Conservation (phyloP, 2,888 invertebrate species). For the Clanis bilineata region DNA sequence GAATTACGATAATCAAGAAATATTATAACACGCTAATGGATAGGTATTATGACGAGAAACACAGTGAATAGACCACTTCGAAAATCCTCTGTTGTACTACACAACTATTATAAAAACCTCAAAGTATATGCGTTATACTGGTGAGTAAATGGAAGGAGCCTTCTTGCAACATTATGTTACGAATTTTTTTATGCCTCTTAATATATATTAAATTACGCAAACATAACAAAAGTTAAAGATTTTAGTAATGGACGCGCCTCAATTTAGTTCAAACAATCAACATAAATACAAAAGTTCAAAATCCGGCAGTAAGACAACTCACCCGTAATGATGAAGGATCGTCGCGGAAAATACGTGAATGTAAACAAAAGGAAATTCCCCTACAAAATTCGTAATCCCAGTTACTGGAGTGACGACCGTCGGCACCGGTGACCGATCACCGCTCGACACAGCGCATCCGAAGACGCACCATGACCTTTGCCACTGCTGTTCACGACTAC, state of each 20-base stretch:
- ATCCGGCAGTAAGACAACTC: neutral
- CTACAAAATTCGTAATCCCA: neutral
- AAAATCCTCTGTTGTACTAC: too few relatives aligned
- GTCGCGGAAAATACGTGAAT: neutral
- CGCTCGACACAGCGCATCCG: neutral
- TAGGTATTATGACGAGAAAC: neutral
- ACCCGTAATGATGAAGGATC: neutral
- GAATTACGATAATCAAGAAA: neutral
- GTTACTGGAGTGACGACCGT: neutral
- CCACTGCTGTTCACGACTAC: constrained; percentile 51
- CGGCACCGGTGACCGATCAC: neutral
- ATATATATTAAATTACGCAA: too few relatives aligned
- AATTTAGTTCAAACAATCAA: neutral
- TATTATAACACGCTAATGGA: neutral
- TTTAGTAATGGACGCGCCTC: too few relatives aligned
- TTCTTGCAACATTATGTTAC: too few relatives aligned
- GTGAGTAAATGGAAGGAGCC: too few relatives aligned
- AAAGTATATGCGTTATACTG: too few relatives aligned
- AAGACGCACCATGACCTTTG: constrained; percentile 62
- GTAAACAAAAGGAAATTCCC: constrained; percentile 4
- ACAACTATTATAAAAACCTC: too few relatives aligned
- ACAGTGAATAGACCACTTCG: neutral
- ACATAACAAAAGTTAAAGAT: neutral
- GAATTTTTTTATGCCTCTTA: too few relatives aligned
- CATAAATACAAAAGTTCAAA: neutral